Percentiles rank a stretch among this genome's conserved stretches.
phyloP scores from a whole-genome alignment of 92 coral and sea anemone genomes.

The Parazoanthus atlanticus region DNA sequence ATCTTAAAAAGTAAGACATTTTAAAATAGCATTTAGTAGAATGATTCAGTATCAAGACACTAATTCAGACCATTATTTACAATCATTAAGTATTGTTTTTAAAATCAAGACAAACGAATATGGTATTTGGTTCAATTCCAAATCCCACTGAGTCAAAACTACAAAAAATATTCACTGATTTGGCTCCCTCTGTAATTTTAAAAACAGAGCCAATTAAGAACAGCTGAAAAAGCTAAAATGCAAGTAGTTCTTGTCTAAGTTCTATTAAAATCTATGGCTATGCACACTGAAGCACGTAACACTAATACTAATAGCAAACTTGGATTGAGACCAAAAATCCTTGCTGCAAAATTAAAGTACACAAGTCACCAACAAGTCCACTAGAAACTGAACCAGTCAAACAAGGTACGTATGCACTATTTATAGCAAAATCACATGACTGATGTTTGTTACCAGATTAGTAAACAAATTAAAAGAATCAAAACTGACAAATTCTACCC shows the following conservation, averaged over 20 bases:
- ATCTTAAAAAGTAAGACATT: too few species aligned
- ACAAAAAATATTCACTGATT: too few species aligned
- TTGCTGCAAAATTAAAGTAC: too few species aligned
- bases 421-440: neutral
- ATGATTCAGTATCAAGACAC: too few species aligned
- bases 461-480: neutral
- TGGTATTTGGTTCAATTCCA: neutral
- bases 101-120: neutral
- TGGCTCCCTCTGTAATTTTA: too few species aligned
- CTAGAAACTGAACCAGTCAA: neutral
- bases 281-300: neutral
- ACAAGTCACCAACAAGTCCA: neutral
- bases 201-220: too few species aligned
- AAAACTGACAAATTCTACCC: conserved; percentile 10
- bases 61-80: neutral
- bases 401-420: neutral
- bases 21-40: too few species aligned
- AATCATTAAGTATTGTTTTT: neutral
- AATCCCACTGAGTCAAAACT: neutral
- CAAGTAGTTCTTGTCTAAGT: neutral
- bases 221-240: neutral
- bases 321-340: neutral
- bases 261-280: too few species aligned
- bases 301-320: too few species aligned
- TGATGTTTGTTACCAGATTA: neutral